Evolutionary conservation across 2,113 vertebrate species (phyloP), one percentile per base, ranked within the genome.

Genomic region (Oophaga pumilio): DNA sequence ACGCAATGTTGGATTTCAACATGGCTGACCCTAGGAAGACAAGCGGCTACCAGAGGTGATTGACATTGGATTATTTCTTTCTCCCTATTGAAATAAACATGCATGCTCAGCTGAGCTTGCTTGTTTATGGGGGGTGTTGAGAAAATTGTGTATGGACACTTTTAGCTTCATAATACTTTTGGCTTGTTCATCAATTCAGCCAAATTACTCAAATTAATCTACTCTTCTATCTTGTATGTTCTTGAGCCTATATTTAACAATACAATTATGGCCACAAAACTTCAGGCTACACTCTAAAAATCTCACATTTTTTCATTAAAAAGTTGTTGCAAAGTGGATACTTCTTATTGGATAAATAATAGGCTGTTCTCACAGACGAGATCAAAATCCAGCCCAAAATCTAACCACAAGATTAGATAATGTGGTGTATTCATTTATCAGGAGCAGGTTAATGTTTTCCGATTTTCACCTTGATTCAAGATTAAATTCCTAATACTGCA

Each of bases 391-490:
- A 52, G 50, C 20, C 20, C 9, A 68, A 68, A 82, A 68, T 82
- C 57, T 68, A 66, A 52, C 12, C 62, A 24, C 18, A 52, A 24
- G 33, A 68, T 68, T 15, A 52, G 20, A 50, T 52, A 82, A 68
- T 82, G 62, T 15, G 20, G 60, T 52, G 80, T 52, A 82, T 26
- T 66, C 43, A 66, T 82, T 82, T 68, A 82, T 82, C 62, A 82
- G 80, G 62, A 52, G 60, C 22, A 68, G 62, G 80, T 68, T 82
- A 82, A 82, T 82, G 80, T 82, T 82, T 82, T 52, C 80, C 11
- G 60, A 82, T 82, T 64, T 81, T 66, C 60, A 66, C 80, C 60
- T 66, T 82, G 80, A 66, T 82, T 82, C 60, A 68, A 82, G 80
- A 82, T 82, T 68, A 82, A 66, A 82, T 66, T 24, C 18, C 12